Evolutionary conservation across 2,888 invertebrate species (phyloP), one percentile per base, ranked within the genome.

Genomic region (Plagodis pulveraria): DNA sequence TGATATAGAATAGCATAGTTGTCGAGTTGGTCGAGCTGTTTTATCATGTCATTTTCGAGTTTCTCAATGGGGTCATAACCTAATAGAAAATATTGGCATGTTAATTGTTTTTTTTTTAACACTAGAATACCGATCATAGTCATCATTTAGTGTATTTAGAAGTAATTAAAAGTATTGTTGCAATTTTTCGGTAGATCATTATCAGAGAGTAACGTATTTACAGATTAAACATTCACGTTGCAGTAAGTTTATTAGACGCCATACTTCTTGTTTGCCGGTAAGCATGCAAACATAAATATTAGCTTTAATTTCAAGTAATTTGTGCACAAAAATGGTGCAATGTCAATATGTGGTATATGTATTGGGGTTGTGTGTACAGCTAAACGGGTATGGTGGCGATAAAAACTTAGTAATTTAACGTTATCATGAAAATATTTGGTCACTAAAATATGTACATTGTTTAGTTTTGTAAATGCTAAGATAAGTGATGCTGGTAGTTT

Each of bases 211-310:
- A 51, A 61, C 62, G 70, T 80, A 83, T 82, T 90, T 89, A 66
- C 91, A 91, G 91, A 91, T 91, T 74, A 86, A 83, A 76, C 72
- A 80, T 80, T 86, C 90, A 82, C 65, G 83, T 89, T 91, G 91
- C 91, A 76, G 91, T 87, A 88, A 81, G 81, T 86, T 84, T 77
- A 67, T 90, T 84, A 89, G 85, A 77, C 80, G 84, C 62, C 83
- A 85, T 77, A 75, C 85, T 56, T 73, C 84, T 72, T 86, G 86
- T 84, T 78, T 85, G 81, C 77, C 87, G 90, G 91, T 91, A 87
- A 91, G 91, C 60, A 53, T 88, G 82, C 81, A 79, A 80, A 83
- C 77, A 70, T 71, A 64, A 70, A 40, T 40, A 40, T 40, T 66
- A 44, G 65, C 33, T 40, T 22, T 42, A 33, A 70, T 73, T 73